Percentiles rank a stretch among this genome's conserved stretches.
Conservation (phyloP, 1,140 invertebrate genomes). For the Drosophila takahashii region DNA sequence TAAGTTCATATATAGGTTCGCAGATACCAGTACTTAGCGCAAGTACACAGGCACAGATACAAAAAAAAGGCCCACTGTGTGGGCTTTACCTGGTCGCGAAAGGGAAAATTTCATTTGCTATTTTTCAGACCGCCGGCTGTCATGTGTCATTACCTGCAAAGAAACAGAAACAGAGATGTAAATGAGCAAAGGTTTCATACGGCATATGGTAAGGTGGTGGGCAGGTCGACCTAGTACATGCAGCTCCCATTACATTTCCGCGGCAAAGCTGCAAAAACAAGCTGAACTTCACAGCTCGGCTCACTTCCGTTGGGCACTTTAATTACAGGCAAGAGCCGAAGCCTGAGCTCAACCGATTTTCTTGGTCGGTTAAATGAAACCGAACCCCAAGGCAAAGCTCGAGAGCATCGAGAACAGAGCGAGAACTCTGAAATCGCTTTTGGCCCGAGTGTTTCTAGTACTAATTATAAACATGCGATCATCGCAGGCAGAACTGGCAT, state of each 20-base stretch:
- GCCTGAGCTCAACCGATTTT: conserved; percentile 59
- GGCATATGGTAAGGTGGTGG: background rate
- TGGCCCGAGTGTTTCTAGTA: conserved; percentile 49
- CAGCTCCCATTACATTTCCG: conserved; percentile 70
- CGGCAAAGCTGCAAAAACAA: conserved; percentile 27
- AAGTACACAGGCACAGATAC: conserved; percentile 5
- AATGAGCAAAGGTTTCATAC: conserved; percentile 6
- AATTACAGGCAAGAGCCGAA: conserved; percentile 59
- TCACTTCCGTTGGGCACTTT: conserved; percentile 77
- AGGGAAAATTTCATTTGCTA: conserved; percentile 28
- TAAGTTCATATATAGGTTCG: conserved; percentile 8
- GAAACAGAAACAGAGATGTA: conserved; percentile 30
- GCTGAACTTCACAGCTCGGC: conserved; percentile 70
- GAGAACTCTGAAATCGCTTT: conserved; percentile 72
- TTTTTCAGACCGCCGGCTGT: conserved; percentile 15
- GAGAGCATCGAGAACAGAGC: conserved; percentile 45
- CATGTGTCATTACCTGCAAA: conserved; percentile 61
- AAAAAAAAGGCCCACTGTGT: conserved; percentile 34
- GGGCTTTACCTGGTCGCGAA: conserved; percentile 40
- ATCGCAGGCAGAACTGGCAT: conserved; percentile 33
- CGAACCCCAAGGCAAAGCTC: conserved; percentile 67
- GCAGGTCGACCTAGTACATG: conserved; percentile 48
- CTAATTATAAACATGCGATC: conserved; percentile 82
- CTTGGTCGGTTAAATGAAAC: conserved; percentile 73
- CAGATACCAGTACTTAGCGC: background rate